Base-by-base conservation (phyloP, 2,113 vertebrate genomes). In the Anhinga rufa region DNA sequence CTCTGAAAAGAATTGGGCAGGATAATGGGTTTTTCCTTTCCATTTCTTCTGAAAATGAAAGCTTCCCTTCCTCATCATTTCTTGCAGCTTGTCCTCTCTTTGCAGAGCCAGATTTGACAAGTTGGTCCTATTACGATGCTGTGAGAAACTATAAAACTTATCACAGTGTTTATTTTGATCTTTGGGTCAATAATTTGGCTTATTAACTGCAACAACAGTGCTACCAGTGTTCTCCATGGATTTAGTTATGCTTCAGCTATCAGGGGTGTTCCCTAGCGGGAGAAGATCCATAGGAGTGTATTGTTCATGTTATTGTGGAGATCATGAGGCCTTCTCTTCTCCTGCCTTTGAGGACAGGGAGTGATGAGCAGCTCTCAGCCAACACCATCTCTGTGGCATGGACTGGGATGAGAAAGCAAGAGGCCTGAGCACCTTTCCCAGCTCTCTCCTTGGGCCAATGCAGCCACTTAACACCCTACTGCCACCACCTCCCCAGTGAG, bases 81-180 rank as follows among this genome's bases (percentile, higher is more conserved):
- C 82, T 94, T 83, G 90, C 16, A 82, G 66, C 29, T 90, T 86
- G 52, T 69, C 36, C 57, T 76, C 60, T 92, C 55, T 13, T 61
- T 36, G 77, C 77, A 90, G 86, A 96, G 69, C 44, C 86, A 88
- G 71, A 80, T 75, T 85, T 94, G 89, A 93, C 95, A 93, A 95
- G 68, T 11, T 94, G 77, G 34, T 40, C 32, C 48, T 60, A 71
- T 44, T 78, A 75, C 19, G 26, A 88, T 85, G 78, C 40, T 82
- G 38, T 31, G 62, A 58, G 54, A 94, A 96, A 91, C 81, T 54
- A 93, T 48, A 96, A 97, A 95, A 83, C 36, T 96, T 94, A 95
- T 93, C 94, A 95, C 24, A 84, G 93, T 79, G 46, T 95, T 90
- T 46, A 54, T 48, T 75, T 92, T 86, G n/a, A 94, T 83, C 65